Base-by-base conservation (phyloP, 2,888 invertebrate species). In the Rotaria sp. region DNA sequence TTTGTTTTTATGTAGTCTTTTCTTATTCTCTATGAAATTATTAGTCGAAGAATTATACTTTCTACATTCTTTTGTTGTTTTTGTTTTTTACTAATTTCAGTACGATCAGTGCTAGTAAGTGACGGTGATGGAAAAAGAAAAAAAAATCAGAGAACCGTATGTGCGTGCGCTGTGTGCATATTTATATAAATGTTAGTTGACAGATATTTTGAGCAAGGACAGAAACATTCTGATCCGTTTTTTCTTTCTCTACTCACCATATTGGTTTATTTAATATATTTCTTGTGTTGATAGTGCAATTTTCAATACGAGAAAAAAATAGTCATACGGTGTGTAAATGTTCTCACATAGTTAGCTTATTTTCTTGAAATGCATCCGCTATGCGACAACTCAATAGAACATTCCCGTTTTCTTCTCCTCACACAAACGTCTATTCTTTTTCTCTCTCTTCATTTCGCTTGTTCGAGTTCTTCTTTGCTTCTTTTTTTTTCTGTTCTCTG, bases 331-430 rank as follows among this genome's bases (percentile, higher is more conserved):
- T 35, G 35, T 38, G 21, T 18, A 21, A 67, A 35, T 38, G 35
- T 35, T 67, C 67, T 35, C 35, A 18, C 35, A 21, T 67, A 67
- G 67, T 38, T 67, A 67, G 38, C 35, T 67, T 35, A 67, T 67
- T 35, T 67, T 67, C 67, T 67, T 67, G 67, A 67, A 67, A 67
- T 67, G 67, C 35, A 35, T 67, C 67, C 35, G 67, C 30, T 67
- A 35, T 67, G 21, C 30, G 67, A 2, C 30, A 35, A 67, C 35
- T 35, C 35, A 1, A 35, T 35, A 21, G 67, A 67, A 67, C 35
- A 67, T 35, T 67, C 67, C 67, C 67, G 30, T 38, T 67, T 67
- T 52, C 38, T 35, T 35, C 21, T 13, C 30, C 13, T 67, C 30
- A 67, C 5, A 35, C 18, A 67, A 67, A 7, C 30, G 35, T 21